A percentile compares a stretch with the other conserved stretches of the same genome.
These are phyloP conservation scores for Latrodectus elegans DNA, from an alignment of 2,888 invertebrate genomes.

Conservation along the genomic window DNA sequence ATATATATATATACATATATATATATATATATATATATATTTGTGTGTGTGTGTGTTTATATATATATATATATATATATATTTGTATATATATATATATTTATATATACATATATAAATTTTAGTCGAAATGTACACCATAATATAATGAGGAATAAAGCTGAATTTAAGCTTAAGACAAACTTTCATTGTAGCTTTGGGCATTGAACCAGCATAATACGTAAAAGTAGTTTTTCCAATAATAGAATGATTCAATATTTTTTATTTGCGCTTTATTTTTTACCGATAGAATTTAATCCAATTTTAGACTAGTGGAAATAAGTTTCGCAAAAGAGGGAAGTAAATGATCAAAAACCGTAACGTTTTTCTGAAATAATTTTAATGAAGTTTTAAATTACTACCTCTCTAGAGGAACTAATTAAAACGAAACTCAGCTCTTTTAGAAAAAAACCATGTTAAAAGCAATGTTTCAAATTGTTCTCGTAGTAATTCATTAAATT, in stretches of 20 bases:
- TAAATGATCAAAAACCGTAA: too few relatives aligned
- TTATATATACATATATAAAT: background rate
- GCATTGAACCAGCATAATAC: too few relatives aligned
- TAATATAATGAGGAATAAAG: background rate
- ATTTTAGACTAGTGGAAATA: too few relatives aligned
- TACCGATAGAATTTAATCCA: too few relatives aligned
- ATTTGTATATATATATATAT: background rate
- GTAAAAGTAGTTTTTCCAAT: too few relatives aligned
- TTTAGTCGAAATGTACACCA: background rate
- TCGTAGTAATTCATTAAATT: background rate
- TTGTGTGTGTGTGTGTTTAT: too few relatives aligned
- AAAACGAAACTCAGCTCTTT: background rate
- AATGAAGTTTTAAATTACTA: conserved; percentile 5
- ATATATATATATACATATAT: too few relatives aligned
- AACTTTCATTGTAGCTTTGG: too few relatives aligned
- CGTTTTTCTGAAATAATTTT: background rate
- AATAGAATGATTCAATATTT: too few relatives aligned
- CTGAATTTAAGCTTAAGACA: too few relatives aligned
- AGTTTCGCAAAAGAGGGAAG: too few relatives aligned
- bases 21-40: background rate
- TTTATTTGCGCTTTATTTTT: too few relatives aligned
- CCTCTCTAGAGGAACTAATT: background rate
- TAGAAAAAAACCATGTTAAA: background rate
- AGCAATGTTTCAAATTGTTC: background rate
- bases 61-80: background rate